Evolutionary conservation across 2,797 vertebrate genomes (phyloP).

Genomic region (Mareca strepera): DNA sequence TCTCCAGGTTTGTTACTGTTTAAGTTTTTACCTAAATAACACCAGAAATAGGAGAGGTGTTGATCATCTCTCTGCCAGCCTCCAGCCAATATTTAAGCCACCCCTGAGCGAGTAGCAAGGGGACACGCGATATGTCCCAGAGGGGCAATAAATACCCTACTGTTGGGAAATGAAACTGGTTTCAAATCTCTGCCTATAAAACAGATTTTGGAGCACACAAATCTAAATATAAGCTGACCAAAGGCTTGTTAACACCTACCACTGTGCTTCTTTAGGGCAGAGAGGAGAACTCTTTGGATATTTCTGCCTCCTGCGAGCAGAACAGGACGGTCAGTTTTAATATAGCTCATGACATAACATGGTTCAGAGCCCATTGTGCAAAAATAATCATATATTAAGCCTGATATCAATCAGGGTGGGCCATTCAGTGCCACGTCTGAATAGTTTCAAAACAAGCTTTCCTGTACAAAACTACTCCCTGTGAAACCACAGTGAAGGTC

Average conservation of each 20-base stretch:
- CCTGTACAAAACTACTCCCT: background rate
- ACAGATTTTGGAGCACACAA: background rate
- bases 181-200: background rate
- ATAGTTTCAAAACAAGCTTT: background rate
- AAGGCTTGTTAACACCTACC: background rate
- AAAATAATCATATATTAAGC: background rate
- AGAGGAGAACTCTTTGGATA: background rate
- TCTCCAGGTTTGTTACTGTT: background rate
- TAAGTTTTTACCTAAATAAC: background rate
- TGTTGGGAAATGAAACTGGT: background rate
- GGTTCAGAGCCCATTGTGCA: background rate
- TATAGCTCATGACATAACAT: background rate
- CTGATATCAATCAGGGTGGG: background rate
- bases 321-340: background rate
- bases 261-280: background rate
- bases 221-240: background rate
- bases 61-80: background rate
- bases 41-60: background rate
- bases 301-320: background rate
- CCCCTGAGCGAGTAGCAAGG: accelerated
- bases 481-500: background rate
- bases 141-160: background rate
- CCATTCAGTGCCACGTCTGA: background rate
- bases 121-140: background rate
- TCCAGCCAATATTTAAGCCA: background rate